Conservation (phyloP, 2,113 vertebrate genomes). For the Lagopus muta region DNA sequence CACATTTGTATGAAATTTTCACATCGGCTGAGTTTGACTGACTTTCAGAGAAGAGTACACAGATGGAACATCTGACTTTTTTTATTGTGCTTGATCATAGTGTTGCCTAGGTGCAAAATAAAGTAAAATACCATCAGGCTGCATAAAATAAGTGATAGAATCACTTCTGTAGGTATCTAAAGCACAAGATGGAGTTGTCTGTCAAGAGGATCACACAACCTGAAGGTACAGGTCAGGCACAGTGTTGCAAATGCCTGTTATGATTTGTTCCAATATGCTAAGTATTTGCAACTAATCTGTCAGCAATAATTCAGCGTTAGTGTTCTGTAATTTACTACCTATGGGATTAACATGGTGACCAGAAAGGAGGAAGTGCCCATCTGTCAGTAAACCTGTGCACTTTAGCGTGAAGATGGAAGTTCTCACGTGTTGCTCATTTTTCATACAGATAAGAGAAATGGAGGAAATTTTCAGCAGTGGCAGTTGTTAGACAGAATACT, state of each 20-base stretch:
- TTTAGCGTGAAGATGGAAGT: not conserved
- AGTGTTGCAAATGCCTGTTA: not conserved
- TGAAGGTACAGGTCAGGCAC: not conserved
- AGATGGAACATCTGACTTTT: not conserved
- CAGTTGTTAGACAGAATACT: constrained; percentile 95
- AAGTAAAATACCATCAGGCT: not conserved
- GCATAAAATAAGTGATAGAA: not conserved
- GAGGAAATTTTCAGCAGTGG: constrained; percentile 92
- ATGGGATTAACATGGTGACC: not conserved
- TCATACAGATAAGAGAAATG: constrained; percentile 88
- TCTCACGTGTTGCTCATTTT: not conserved
- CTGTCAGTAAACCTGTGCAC: not conserved
- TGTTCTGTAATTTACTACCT: not conserved
- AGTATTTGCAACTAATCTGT: not conserved
- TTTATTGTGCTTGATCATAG: not conserved
- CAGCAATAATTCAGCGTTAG: not conserved
- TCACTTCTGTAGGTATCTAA: not conserved
- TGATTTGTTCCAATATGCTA: not conserved
- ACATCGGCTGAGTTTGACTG: not conserved
- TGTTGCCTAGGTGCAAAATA: not conserved
- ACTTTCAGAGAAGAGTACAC: not conserved
- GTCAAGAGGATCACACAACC: not conserved
- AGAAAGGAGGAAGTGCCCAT: not conserved
- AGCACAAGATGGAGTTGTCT: not conserved
- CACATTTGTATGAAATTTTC: not conserved